phyloP scores from a whole-genome alignment of 2,888 invertebrate genomes.

The Eupithecia insigniata region DNA sequence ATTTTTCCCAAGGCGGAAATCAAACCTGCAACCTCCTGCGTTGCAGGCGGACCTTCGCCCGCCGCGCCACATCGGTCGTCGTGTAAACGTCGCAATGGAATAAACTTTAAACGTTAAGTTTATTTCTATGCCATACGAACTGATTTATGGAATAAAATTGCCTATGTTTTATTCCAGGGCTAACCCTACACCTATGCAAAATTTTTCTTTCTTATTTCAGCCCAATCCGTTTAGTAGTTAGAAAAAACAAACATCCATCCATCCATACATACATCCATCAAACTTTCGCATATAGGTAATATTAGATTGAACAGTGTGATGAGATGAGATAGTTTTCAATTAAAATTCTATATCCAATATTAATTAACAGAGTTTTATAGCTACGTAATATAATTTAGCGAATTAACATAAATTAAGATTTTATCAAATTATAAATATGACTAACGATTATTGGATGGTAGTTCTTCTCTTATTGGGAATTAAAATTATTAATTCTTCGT shows the following conservation, averaged over 20 bases:
- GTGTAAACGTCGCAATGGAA: too few species aligned
- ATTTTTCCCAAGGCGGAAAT: too few species aligned
- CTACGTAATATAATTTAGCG: constrained; percentile 14
- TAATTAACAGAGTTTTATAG: constrained; percentile 19
- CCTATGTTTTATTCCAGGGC: too few species aligned
- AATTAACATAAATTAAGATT: constrained; percentile 24
- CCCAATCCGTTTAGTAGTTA: not conserved
- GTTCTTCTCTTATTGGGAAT: not conserved
- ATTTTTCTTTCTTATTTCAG: too few species aligned
- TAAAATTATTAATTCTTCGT: not conserved
- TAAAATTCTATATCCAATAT: constrained; percentile 15
- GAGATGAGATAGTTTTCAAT: not conserved
- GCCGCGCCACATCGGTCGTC: too few species aligned
- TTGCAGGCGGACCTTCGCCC: too few species aligned
- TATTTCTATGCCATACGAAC: too few species aligned
- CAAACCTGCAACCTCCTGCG: too few species aligned
- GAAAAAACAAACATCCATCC: not conserved
- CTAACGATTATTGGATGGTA: constrained; percentile 11
- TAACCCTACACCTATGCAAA: too few species aligned
- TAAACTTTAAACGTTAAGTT: too few species aligned
- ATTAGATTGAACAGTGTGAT: not conserved
- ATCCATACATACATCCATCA: not conserved
- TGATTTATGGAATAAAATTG: too few species aligned
- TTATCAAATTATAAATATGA: constrained; percentile 31
- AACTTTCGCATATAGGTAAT: not conserved